Conservation (phyloP, 1,140 invertebrate genomes). For the Hypothenemus hampei region DNA sequence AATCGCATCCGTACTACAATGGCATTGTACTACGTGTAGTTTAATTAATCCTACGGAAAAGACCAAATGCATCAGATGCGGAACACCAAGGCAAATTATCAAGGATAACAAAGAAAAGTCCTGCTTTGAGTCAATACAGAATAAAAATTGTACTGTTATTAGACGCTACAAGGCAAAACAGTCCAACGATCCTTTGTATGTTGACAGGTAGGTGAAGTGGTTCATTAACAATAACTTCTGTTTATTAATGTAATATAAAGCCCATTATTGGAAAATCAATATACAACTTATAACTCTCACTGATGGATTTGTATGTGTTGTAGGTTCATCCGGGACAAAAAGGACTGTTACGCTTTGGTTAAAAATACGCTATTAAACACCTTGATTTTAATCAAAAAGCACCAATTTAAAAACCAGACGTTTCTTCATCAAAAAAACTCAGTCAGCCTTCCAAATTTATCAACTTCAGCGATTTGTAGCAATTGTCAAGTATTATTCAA, state of each 20-base stretch:
- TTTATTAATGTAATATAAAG: neutral
- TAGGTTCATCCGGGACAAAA: conserved; percentile 27
- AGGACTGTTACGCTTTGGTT: conserved; percentile 29
- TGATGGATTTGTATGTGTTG: conserved; percentile 27
- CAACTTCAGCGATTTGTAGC: conserved; percentile 13
- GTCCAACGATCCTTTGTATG: neutral
- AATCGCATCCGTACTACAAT: conserved; percentile 84
- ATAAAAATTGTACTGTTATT: conserved; percentile 38
- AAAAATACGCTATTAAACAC: conserved; percentile 29
- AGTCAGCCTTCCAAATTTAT: conserved; percentile 27
- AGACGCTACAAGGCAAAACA: conserved; percentile 25
- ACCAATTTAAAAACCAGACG: conserved; percentile 7
- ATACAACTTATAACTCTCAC: conserved; percentile 6
- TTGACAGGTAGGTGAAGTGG: conserved; percentile 12
- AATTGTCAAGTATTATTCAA: conserved; percentile 27
- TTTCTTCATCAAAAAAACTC: conserved; percentile 19
- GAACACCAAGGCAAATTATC: conserved; percentile 44
- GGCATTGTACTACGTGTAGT: conserved; percentile 80
- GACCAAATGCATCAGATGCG: conserved; percentile 74
- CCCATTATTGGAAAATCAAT: conserved; percentile 33
- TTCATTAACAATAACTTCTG: neutral
- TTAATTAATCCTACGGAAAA: conserved; percentile 81
- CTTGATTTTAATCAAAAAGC: conserved; percentile 20
- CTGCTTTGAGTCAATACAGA: conserved; percentile 14
- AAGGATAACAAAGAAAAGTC: conserved; percentile 19